Evolutionary conservation across 2,113 vertebrate species (phyloP), one percentile per base, ranked within the genome.

Genomic region (Leptocoma aspasia): DNA sequence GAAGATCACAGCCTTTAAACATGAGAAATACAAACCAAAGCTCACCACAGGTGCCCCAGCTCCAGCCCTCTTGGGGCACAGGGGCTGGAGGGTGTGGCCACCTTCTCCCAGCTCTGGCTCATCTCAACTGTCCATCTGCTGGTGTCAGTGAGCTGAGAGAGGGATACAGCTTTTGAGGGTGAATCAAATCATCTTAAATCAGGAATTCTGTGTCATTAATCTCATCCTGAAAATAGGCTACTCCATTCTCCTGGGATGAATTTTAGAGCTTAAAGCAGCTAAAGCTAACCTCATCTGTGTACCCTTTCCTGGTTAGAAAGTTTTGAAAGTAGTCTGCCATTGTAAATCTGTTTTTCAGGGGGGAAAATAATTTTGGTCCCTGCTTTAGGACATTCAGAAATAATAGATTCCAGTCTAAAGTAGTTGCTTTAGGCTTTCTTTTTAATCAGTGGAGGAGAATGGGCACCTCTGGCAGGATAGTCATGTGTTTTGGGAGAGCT

Each of bases 71-170:
- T 19, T 27, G 15, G 16, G 17, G 37, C 44, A 54, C 9, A 59
- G 33, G 33, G 22, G 27, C 11, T 47, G 21, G 19, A 49, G 22
- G 28, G 10, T 35, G 10, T 10, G 15, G 14, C 5, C 2, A 0
- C 1, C n/a, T 47, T 41, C 50, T 57, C 12, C 33, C 52, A 60
- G 24, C 15, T 85, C 13, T 47, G 39, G 65, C 44, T 85, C 23
- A 45, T 41, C 60, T 49, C 2, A 8, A 10, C 5, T 37, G 41
- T 21, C 39, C 37, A 27, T 42, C 44, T 30, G 21, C 52, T 75
- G 57, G 8, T 76, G 49, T 14, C 26, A 31, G 33, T 21, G 37
- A 80, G 53, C 18, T 20, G 63, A 76, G 42, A 73, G 24, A 63
- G 10, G 30, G 27, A 53, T 5, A 24, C 22, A 70, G n/a, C 13